phyloP scores from a whole-genome alignment of 2,113 vertebrate genomes.

The Etia nguti region DNA sequence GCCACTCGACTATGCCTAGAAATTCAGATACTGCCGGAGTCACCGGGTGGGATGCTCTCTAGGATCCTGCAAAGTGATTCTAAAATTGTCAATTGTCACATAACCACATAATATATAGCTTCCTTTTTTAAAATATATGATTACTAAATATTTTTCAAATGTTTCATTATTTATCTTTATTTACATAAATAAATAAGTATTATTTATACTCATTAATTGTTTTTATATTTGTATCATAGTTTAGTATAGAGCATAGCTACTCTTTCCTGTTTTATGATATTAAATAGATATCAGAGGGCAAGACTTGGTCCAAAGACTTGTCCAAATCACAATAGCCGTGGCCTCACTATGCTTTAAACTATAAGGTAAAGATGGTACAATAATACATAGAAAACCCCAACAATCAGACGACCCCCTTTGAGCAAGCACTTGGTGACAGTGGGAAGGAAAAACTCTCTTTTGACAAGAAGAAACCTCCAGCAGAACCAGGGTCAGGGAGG shows the following conservation, averaged over 20 bases:
- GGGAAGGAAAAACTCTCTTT: background rate
- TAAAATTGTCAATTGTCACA: background rate
- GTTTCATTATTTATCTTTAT: background rate
- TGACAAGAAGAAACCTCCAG: background rate
- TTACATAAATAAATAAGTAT: background rate
- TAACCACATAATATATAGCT: background rate
- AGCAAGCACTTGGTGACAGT: background rate
- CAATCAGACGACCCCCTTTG: background rate
- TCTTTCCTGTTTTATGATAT: background rate
- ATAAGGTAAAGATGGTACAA: background rate
- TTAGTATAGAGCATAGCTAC: background rate
- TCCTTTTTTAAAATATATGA: rapidly evolving
- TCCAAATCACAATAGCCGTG: background rate
- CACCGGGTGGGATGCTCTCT: background rate
- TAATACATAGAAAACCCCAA: background rate
- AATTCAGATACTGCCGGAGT: background rate
- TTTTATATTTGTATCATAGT: background rate
- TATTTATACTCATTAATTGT: background rate
- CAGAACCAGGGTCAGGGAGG: background rate
- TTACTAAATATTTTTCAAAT: background rate
- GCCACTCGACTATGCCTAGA: background rate
- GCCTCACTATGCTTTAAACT: background rate
- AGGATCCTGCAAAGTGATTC: background rate
- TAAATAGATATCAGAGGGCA: background rate
- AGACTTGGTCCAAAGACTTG: background rate